Conservation (phyloP, 1,140 invertebrate species). For the Ceratina australensis region DNA sequence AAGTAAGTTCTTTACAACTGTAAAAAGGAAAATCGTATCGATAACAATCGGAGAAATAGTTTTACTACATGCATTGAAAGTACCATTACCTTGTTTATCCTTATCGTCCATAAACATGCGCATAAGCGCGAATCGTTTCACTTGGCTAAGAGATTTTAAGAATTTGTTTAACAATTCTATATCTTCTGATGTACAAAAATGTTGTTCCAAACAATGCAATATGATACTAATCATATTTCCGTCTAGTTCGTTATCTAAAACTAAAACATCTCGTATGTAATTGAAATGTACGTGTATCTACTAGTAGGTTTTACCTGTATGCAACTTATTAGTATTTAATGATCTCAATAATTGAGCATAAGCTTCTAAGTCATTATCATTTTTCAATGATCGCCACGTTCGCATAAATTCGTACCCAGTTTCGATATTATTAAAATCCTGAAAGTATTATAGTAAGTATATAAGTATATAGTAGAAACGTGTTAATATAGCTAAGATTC, state of each 20-base stretch:
- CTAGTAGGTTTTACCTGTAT: slow-evolving; percentile 31
- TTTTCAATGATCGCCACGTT: slow-evolving; percentile 61
- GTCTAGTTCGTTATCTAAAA: slow-evolving; percentile 69
- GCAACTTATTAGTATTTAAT: slow-evolving; percentile 56
- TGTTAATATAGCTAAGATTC: no score
- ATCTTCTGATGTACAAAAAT: slow-evolving; percentile 63
- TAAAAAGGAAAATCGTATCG: slow-evolving; percentile 31
- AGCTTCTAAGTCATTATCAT: slow-evolving; percentile 50
- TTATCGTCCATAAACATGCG: slow-evolving; percentile 62
- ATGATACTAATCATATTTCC: slow-evolving; percentile 67
- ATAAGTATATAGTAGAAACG: no score
- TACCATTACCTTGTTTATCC: slow-evolving; percentile 65
- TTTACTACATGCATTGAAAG: background rate
- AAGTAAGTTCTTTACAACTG: slow-evolving; percentile 61
- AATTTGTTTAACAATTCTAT: slow-evolving; percentile 49
- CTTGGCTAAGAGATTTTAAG: slow-evolving; percentile 53
- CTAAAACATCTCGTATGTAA: slow-evolving; percentile 35
- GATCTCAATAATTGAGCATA: slow-evolving; percentile 63
- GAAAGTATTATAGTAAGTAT: slow-evolving; percentile 29
- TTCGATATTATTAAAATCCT: slow-evolving; percentile 46
- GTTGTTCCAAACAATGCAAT: slow-evolving; percentile 60
- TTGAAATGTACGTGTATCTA: background rate
- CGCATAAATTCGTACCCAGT: slow-evolving; percentile 63
- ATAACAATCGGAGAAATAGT: slow-evolving; percentile 11
- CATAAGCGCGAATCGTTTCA: slow-evolving; percentile 64